A percentile compares a stretch with the other conserved stretches of the same genome.
Conservation (phyloP, 2,888 invertebrate genomes). For the Hemaris fuciformis region DNA sequence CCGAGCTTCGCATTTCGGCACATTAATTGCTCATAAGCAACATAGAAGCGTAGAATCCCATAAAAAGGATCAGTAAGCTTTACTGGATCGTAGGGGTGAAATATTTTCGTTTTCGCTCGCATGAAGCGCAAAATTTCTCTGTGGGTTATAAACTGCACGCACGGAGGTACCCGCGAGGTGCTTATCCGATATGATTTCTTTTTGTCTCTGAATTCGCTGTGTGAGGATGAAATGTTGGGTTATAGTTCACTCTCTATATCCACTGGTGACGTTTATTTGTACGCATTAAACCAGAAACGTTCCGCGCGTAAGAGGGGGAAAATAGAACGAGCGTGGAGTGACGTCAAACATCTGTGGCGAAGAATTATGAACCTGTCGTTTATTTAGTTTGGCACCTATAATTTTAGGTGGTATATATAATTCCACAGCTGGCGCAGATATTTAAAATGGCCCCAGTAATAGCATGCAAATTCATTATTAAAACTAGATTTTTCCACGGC, state of each 20-base stretch:
- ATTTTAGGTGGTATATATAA: too few relatives aligned
- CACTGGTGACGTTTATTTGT: constrained; percentile 7
- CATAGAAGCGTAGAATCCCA: constrained; percentile 53
- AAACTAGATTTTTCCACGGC: background rate
- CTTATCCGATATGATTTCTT: constrained; percentile 49
- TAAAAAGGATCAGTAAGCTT: constrained; percentile 67
- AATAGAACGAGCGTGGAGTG: background rate
- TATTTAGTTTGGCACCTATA: background rate
- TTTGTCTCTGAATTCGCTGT: constrained; percentile 20
- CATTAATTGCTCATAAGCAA: constrained; percentile 61
- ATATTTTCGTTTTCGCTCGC: constrained; percentile 54
- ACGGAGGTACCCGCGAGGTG: constrained; percentile 48
- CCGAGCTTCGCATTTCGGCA: constrained; percentile 42
- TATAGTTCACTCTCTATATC: constrained; percentile 8
- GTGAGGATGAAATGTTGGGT: constrained; percentile 17
- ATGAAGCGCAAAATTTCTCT: constrained; percentile 44
- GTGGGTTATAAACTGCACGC: constrained; percentile 49
- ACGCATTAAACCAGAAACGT: background rate
- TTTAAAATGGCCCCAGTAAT: background rate
- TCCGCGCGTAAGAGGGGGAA: background rate
- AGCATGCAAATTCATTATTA: background rate
- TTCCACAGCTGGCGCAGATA: background rate
- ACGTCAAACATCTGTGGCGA: background rate
- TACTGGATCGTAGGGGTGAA: constrained; percentile 60
- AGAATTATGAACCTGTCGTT: background rate